Conservation (phyloP, 2,888 invertebrate species). For the Microplitis deprimator region DNA sequence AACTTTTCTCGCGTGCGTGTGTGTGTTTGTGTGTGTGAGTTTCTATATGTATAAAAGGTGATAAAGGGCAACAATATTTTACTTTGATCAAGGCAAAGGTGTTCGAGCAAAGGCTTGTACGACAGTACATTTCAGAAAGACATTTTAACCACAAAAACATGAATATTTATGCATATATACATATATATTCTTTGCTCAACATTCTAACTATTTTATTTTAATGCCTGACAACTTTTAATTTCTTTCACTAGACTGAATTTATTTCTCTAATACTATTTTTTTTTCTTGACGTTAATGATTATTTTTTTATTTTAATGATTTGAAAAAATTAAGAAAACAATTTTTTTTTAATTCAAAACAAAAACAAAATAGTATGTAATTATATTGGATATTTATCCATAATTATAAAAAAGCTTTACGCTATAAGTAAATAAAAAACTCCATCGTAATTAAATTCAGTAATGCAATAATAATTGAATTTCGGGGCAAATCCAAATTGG, state of each 20-base stretch:
- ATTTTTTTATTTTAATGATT: neutral
- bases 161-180: neutral
- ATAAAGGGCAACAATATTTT: neutral
- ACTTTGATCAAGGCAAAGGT: neutral
- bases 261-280: too few species aligned
- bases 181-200: neutral
- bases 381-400: too few species aligned
- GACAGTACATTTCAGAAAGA: neutral
- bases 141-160: neutral
- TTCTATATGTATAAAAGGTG: neutral
- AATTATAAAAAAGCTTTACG: too few species aligned
- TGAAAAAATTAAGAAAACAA: neutral
- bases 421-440: neutral
- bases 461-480: neutral
- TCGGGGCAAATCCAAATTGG: neutral
- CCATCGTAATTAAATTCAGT: neutral
- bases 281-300: too few species aligned
- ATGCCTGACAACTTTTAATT: neutral
- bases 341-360: neutral
- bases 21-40: neutral
- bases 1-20: neutral
- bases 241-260: neutral
- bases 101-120: neutral
- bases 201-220: neutral
- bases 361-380: too few species aligned